Evolutionary conservation across 2,797 vertebrate genomes (phyloP).

Genomic region (Phataginus tricuspis): DNA sequence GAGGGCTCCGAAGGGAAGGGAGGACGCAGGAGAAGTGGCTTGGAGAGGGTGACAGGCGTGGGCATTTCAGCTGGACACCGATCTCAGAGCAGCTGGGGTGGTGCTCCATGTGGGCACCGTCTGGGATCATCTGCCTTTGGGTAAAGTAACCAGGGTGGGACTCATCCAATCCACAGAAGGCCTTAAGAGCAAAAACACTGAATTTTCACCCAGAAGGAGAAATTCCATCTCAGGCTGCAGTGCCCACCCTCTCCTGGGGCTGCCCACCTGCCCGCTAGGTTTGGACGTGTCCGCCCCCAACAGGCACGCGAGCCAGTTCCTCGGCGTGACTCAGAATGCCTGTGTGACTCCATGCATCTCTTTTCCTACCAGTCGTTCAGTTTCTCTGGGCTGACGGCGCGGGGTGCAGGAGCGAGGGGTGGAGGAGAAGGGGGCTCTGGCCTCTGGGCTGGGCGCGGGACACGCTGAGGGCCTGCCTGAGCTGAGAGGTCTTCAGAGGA

Average conservation of each 20-base stretch:
- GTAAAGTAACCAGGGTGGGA: not conserved
- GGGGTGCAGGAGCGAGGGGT: too few species aligned
- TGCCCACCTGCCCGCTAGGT: not conserved
- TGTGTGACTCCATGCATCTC: too few species aligned
- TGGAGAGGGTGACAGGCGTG: not conserved
- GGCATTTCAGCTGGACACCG: not conserved
- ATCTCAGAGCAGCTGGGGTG: not conserved
- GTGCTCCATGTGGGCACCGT: not conserved
- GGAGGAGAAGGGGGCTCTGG: not conserved
- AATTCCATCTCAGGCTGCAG: not conserved
- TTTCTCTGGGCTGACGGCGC: not conserved
- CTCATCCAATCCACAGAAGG: not conserved
- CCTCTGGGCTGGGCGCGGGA: too few species aligned
- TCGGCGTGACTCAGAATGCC: too few species aligned
- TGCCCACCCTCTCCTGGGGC: not conserved
- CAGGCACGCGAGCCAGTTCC: not conserved
- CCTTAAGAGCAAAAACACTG: not conserved
- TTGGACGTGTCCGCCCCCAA: not conserved
- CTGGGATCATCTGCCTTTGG: not conserved
- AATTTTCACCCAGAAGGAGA: not conserved
- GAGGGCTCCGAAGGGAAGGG: not conserved
- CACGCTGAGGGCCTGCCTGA: not conserved
- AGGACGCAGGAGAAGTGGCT: not conserved
- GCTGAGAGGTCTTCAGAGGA: not conserved
- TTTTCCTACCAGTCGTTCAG: not conserved